These are phyloP conservation scores for Decapterus maruadsi DNA, from an alignment of 2,797 vertebrate species.

Conservation along the genomic window DNA sequence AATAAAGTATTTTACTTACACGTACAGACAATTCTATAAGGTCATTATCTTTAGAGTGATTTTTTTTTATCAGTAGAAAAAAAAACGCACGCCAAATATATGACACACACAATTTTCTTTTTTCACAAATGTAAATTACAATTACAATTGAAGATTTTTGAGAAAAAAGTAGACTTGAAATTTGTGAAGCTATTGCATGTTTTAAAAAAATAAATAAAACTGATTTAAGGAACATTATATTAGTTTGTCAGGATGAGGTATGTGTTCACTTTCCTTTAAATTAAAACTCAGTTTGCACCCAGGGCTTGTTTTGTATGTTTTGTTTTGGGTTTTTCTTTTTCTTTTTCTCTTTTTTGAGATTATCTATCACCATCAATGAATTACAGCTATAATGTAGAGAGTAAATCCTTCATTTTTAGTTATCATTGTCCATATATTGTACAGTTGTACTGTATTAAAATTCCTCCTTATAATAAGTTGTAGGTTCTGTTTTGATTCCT, in stretches of 20 bases:
- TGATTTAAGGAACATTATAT: neutral
- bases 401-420: constrained; percentile 11
- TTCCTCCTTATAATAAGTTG: neutral
- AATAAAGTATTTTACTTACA: neutral
- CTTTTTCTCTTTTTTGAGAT: neutral
- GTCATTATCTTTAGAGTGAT: neutral
- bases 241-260: neutral
- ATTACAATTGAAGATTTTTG: constrained; percentile 9
- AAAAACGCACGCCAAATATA: too few relatives aligned
- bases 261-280: constrained; percentile 8
- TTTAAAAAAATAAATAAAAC: neutral
- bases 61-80: neutral
- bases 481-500: neutral
- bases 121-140: neutral
- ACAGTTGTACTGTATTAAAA: neutral
- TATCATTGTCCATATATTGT: constrained; percentile 13
- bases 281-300: constrained; percentile 5
- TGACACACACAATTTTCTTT: too few relatives aligned
- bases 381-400: constrained; percentile 18
- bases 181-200: neutral
- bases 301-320: too few relatives aligned
- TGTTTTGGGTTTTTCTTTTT: too few relatives aligned
- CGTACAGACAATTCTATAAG: neutral
- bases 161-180: neutral
- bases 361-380: constrained; percentile 15